Base-by-base conservation (phyloP, 1,140 invertebrate genomes). In the Catajapyx aquilonaris region DNA sequence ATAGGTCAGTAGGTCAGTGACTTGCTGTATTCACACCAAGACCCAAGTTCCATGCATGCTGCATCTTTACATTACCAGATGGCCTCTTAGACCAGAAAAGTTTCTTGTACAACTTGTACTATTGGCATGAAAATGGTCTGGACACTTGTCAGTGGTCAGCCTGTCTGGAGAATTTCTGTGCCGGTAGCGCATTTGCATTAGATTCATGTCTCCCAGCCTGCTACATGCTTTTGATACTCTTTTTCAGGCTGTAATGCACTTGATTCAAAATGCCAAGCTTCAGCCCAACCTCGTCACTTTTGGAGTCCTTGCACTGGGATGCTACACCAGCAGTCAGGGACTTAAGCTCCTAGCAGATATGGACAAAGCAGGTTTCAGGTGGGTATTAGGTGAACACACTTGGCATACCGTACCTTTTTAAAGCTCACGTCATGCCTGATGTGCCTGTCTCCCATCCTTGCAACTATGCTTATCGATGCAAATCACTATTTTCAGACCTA, bases 241-340 rank as follows among this genome's bases (percentile, higher is more conserved):
- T 35, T 44, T 45, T 34, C 44, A 76, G 66, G 56, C 62, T 39
- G 67, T 83, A 4, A 54, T 78, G 20, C 40, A 57, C 20, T 55
- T 74, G 34, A 72, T 91, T 39, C 58, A 64, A 41, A 49, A 64
- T 33, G 46, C 60, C 7, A 57, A 60, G 37, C 49, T 85, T 11
- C 55, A 57, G 28, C 71, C 76, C 4, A 70, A 90, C 55, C 63
- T 86, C 39, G 61, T 84, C 31, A 88, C 86, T 1, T 91, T 79
- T 63, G 85, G 83, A 20, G 69, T 76, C 2, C 53, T 91, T n/a
- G 76, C 86, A 3, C 48, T 87, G 38, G 65, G 73, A 4, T 91
- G 85, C 56, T 53, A 51, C 40, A 70, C 54, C 4, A 58, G 62
- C 38, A 53, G 61, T 17, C 59, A 71, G 43, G 75, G 69, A 15